Base-by-base conservation (phyloP, 2,888 invertebrate genomes). In the Eledona agricola region DNA sequence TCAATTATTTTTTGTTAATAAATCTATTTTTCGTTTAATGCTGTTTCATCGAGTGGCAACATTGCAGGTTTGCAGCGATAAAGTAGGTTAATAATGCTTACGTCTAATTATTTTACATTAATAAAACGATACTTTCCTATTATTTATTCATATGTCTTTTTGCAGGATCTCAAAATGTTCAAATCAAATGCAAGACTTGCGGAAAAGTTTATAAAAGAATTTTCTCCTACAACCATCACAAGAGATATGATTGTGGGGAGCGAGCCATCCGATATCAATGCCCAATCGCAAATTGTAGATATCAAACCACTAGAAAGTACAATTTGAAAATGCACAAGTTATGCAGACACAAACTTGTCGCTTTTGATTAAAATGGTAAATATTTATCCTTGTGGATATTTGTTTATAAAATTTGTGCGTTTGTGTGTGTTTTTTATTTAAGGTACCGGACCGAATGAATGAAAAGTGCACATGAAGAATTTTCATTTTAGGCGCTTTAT, bases 211-310 rank as follows among this genome's bases (percentile, higher is more conserved):
- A 45, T 22, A 17, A 9, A 34, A 32, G 25, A 9, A 34, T 34
- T 17, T 29, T 31, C 22, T 47, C 47, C 15, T 49, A 38, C 49
- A 32, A 49, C 13, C 32, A 31, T 12, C 49, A 49, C 16, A 25
- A 40, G 12, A 11, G 38, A 4, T 49, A 49, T 25, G 49, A 49
- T 23, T 49, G 49, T 40, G 49, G 49, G 10, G 32, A 37, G 4
- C 17, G 29, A 7, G 38, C 13, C 0, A 12, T 28, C 12, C 28
- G 13, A 15, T 47, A 47, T 13, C 17, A 10, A 2, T 47, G 47
- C 28, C 7, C 25, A 1, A 12, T 35, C 5, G 11, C 4, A 23
- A 11, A 25, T 11, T 46, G 46, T 13, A 11, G 26, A 7, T 46
- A 35, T 16, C 10, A 10, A 5, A 35, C 46, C 2, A 46, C 15